These are phyloP conservation scores for Crossaster papposus DNA, from an alignment of 53 echinoderm and acorn worm genomes.

Conservation along the genomic window DNA sequence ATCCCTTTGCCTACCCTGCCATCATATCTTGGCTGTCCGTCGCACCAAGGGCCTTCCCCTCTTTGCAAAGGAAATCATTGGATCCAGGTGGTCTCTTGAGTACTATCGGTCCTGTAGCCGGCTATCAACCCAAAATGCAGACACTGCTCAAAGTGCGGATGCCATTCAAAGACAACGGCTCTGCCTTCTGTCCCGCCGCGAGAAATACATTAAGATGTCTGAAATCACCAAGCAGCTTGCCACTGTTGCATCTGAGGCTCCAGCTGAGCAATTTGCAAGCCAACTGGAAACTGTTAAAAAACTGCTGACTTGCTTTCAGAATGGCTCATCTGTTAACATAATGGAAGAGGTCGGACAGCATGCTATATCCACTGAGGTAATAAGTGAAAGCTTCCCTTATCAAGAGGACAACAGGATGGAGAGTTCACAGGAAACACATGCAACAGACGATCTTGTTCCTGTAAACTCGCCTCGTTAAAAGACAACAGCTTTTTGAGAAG, in stretches of 20 bases:
- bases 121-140: background rate
- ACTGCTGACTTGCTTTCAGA: constrained; percentile 8
- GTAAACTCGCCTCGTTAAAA: no score
- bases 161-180: background rate
- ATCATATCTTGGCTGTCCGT: constrained; percentile 48
- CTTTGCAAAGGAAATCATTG: constrained; percentile 15
- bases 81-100: constrained; percentile 50
- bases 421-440: background rate
- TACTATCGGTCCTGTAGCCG: constrained; percentile 30
- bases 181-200: constrained; percentile 21
- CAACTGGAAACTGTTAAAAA: constrained; percentile 5
- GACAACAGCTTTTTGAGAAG: no score
- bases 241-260: constrained; percentile 1
- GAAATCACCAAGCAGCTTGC: constrained; percentile 33
- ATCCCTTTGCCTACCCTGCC: constrained; percentile 40
- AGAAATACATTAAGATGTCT: background rate
- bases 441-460: no score
- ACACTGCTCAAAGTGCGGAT: background rate
- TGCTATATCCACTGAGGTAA: background rate
- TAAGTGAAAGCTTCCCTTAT: background rate
- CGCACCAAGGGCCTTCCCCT: constrained; percentile 11
- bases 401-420: background rate
- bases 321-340: constrained; percentile 3
- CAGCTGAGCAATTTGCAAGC: constrained; percentile 2
- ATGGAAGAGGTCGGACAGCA: background rate